These are phyloP conservation scores for Pelvicachromis taeniatus DNA, from an alignment of 2,113 vertebrate genomes.

Conservation along the genomic window DNA sequence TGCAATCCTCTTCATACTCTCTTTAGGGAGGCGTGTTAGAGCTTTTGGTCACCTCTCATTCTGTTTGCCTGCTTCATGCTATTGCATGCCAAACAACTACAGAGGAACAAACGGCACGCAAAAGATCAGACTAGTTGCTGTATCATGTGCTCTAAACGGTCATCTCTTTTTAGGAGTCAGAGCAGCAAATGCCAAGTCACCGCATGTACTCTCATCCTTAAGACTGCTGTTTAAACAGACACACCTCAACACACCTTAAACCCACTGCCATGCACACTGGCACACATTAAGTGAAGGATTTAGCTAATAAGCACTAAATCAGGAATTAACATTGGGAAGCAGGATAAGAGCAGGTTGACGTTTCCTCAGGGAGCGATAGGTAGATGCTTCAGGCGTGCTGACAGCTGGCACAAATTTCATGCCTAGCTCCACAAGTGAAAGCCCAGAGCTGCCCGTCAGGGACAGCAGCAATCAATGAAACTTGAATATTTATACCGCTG, in stretches of 20 bases:
- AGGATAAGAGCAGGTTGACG: background rate
- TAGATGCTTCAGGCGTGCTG: background rate
- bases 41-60: background rate
- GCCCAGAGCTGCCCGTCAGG: background rate
- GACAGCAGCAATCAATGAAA: conserved; percentile 8
- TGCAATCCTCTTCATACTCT: background rate
- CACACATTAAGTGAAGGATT: background rate
- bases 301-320: background rate
- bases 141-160: background rate
- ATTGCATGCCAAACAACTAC: background rate
- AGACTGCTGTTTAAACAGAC: background rate
- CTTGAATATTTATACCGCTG: conserved; percentile 19
- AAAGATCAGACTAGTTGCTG: background rate
- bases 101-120: background rate
- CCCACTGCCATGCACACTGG: background rate
- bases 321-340: background rate
- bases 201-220: background rate
- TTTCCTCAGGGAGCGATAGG: background rate
- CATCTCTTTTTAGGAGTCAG: background rate
- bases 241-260: background rate
- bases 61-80: background rate
- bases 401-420: background rate
- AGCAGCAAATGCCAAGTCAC: background rate
- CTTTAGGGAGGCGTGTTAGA: background rate
- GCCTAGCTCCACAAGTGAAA: conserved; percentile 10